A percentile compares a stretch with the other conserved stretches of the same genome.
phyloP scores from a whole-genome alignment of 1,140 invertebrate genomes.

The Alviniconcha marisindica region DNA sequence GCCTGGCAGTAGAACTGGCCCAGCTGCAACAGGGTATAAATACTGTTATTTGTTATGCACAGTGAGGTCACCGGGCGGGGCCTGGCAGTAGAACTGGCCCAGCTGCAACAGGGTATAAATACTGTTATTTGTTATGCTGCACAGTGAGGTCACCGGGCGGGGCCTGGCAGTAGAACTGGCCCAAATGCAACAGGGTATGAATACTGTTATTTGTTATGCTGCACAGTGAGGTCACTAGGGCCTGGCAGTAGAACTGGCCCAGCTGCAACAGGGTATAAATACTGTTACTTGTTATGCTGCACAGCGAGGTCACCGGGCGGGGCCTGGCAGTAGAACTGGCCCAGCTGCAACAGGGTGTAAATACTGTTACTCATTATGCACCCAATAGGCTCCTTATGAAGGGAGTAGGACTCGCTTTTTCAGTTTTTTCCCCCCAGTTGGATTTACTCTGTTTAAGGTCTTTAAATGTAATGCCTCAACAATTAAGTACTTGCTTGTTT shows the following conservation, averaged over 20 bases:
- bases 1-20: constrained; percentile 63
- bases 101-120: constrained; percentile 53
- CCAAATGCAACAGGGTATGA: constrained; percentile 54
- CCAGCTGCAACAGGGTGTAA: constrained; percentile 55
- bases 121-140: too few relatives aligned
- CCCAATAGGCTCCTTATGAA: too few relatives aligned
- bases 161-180: constrained; percentile 62
- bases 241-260: constrained; percentile 62
- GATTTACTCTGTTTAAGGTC: too few relatives aligned
- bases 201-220: too few relatives aligned
- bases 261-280: constrained; percentile 53
- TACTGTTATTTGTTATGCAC: too few relatives aligned
- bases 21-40: constrained; percentile 52
- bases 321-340: constrained; percentile 62
- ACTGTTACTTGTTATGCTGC: too few relatives aligned
- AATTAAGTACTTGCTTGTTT: too few relatives aligned
- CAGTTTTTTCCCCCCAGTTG: too few relatives aligned
- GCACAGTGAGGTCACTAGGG: constrained; percentile 55
- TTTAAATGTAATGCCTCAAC: too few relatives aligned
- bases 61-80: constrained; percentile 58
- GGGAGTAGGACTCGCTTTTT: too few relatives aligned
- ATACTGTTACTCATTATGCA: too few relatives aligned
- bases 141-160: constrained; percentile 57
- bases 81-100: constrained; percentile 62
- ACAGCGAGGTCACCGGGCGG: constrained; percentile 57